Percentiles rank a stretch among this genome's conserved stretches.
These are phyloP conservation scores for Sialis lutaria DNA, from an alignment of 2,888 invertebrate species.

Conservation along the genomic window DNA sequence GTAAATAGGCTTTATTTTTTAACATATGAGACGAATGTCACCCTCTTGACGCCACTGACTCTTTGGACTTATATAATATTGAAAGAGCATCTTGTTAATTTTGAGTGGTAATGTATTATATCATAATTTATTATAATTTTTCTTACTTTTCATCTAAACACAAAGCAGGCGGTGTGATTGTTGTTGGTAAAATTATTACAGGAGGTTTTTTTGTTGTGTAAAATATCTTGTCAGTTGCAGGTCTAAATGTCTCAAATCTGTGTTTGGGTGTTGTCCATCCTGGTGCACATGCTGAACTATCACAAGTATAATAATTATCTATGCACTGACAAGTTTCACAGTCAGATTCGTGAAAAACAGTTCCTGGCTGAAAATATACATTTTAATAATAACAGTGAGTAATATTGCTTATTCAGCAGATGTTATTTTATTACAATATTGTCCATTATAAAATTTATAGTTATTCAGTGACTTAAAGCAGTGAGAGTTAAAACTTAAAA, in stretches of 20 bases:
- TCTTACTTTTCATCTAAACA: slow-evolving; percentile 11
- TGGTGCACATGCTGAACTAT: slow-evolving; percentile 29
- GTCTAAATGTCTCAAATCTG: slow-evolving; percentile 7
- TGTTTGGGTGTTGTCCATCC: slow-evolving; percentile 4
- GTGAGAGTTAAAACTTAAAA: no score
- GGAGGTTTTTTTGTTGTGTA: slow-evolving; percentile 1
- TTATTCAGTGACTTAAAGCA: no score
- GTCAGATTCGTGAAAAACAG: slow-evolving; percentile 35
- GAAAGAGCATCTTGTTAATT: no score
- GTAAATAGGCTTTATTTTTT: no score
- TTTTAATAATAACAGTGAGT: no score
- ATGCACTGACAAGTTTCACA: slow-evolving; percentile 67
- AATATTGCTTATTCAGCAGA: no score
- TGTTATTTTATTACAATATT: no score
- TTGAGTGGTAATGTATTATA: no score
- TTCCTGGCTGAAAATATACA: slow-evolving; percentile 42
- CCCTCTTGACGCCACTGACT: no score
- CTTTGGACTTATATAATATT: no score
- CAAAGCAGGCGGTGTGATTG: slow-evolving; percentile 26
- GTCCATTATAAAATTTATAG: no score
- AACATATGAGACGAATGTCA: no score
- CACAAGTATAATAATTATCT: slow-evolving; percentile 56
- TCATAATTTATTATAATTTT: slow-evolving; percentile 1
- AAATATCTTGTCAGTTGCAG: neutral
- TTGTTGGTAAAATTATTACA: slow-evolving; percentile 18